A percentile compares a stretch with the other conserved stretches of the same genome.
phyloP scores from a whole-genome alignment of 37 sponge, comb jelly and placozoan genomes.

The Bolinopsis microptera region DNA sequence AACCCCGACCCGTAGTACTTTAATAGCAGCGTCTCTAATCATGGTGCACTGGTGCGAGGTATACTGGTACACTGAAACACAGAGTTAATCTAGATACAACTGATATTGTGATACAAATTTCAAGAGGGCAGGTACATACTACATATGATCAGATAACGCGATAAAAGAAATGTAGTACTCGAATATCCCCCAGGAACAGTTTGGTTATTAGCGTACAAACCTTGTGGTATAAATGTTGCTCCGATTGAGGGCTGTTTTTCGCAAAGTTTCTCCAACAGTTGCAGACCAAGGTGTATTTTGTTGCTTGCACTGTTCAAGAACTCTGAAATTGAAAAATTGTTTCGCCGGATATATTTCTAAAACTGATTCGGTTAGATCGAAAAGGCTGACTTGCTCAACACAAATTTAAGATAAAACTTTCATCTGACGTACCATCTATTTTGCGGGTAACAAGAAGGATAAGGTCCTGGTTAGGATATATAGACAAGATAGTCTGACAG shows the following conservation, averaged over 20 bases:
- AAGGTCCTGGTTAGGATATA: constrained; percentile 55
- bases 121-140: no score
- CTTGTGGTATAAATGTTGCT: constrained; percentile 13
- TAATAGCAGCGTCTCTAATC: neutral
- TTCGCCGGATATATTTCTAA: no score
- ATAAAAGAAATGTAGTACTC: no score
- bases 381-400: no score
- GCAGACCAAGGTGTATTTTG: constrained; percentile 26
- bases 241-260: constrained; percentile 36
- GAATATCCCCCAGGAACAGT: no score
- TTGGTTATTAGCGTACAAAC: no score
- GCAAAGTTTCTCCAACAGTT: constrained; percentile 19
- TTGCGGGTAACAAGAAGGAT: constrained; percentile 56
- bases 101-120: no score
- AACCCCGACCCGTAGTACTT: neutral
- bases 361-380: no score
- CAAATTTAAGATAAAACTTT: no score
- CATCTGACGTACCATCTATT: constrained; percentile 53
- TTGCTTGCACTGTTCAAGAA: constrained; percentile 52
- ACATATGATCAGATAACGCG: no score
- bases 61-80: constrained; percentile 19
- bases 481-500: constrained; percentile 38
- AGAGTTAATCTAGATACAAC: no score
- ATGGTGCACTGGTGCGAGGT: constrained; percentile 22
- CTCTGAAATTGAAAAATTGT: constrained; percentile 30